Evolutionary conservation across 2,888 invertebrate genomes (phyloP).

Genomic region (Hofmannophila pseudospretella): DNA sequence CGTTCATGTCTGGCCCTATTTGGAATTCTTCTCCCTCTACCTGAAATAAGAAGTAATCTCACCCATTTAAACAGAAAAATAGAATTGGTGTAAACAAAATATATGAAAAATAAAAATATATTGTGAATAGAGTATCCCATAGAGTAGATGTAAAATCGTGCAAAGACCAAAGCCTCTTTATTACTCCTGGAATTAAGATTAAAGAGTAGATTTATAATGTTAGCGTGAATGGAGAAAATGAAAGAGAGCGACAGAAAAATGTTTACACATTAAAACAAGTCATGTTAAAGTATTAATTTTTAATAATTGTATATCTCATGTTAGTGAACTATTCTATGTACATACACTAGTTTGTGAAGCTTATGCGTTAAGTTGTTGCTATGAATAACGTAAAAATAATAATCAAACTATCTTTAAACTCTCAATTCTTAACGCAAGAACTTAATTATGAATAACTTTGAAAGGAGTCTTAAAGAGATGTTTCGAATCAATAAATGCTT

Average conservation of each 20-base stretch:
- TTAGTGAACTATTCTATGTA: slow-evolving; percentile 44
- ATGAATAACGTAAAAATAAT: slow-evolving; percentile 1
- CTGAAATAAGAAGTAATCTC: slow-evolving; percentile 77
- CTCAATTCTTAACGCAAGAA: slow-evolving; percentile 27
- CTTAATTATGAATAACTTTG: slow-evolving; percentile 13
- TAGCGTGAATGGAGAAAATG: slow-evolving; percentile 24
- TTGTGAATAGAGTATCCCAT: slow-evolving; percentile 28
- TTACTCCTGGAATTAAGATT: slow-evolving; percentile 51
- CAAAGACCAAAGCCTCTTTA: slow-evolving; percentile 76
- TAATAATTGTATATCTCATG: slow-evolving; percentile 40
- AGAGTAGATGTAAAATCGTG: slow-evolving; percentile 44
- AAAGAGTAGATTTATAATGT: slow-evolving; percentile 25
- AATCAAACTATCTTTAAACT: no score
- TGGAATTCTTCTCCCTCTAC: slow-evolving; percentile 75
- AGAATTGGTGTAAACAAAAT: slow-evolving; percentile 23
- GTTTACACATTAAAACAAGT: slow-evolving; percentile 52
- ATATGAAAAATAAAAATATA: slow-evolving; percentile 8
- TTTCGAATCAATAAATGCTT: slow-evolving; percentile 10
- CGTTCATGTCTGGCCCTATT: slow-evolving; percentile 72
- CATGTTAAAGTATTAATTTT: slow-evolving; percentile 37
- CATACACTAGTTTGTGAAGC: slow-evolving; percentile 34
- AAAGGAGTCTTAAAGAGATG: slow-evolving; percentile 43
- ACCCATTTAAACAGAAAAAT: slow-evolving; percentile 70
- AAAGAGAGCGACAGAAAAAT: slow-evolving; percentile 27
- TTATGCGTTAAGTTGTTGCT: slow-evolving; percentile 26